These are phyloP conservation scores for Ectropis crepuscularia DNA, from an alignment of 2,888 invertebrate species.

Conservation along the genomic window DNA sequence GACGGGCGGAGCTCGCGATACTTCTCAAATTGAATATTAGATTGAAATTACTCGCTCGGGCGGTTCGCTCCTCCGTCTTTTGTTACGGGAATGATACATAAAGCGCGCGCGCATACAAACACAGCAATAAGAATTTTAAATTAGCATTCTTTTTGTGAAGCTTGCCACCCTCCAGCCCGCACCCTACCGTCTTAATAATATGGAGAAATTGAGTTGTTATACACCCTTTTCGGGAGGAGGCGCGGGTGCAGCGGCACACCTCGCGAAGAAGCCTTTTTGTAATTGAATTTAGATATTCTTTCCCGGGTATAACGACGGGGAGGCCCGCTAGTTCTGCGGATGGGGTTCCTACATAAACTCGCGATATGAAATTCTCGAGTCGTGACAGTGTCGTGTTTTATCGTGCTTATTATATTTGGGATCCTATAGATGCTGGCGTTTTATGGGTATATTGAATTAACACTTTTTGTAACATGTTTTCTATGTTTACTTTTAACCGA, in stretches of 20 bases:
- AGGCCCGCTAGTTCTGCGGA: slow-evolving; percentile 70
- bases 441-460: slow-evolving; percentile 8
- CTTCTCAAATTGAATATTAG: slow-evolving; percentile 83
- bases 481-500: no score
- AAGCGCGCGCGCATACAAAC: slow-evolving; percentile 83
- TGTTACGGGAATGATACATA: slow-evolving; percentile 81
- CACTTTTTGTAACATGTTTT: neutral
- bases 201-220: slow-evolving; percentile 84
- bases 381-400: slow-evolving; percentile 60
- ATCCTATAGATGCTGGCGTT: slow-evolving; percentile 45
- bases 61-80: slow-evolving; percentile 76
- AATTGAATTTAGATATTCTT: slow-evolving; percentile 84
- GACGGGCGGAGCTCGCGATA: slow-evolving; percentile 70
- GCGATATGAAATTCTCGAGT: slow-evolving; percentile 73
- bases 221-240: slow-evolving; percentile 79
- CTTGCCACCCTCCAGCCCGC: slow-evolving; percentile 70
- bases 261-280: slow-evolving; percentile 80
- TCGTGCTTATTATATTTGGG: slow-evolving; percentile 44
- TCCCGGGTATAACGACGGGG: slow-evolving; percentile 75
- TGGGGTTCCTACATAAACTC: slow-evolving; percentile 65
- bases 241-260: slow-evolving; percentile 81
- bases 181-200: slow-evolving; percentile 81
- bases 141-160: slow-evolving; percentile 84
- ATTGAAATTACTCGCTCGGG: slow-evolving; percentile 83
- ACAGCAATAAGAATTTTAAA: slow-evolving; percentile 83